Base-by-base conservation (phyloP, 2,797 vertebrate genomes). In the Melopsittacus undulatus region DNA sequence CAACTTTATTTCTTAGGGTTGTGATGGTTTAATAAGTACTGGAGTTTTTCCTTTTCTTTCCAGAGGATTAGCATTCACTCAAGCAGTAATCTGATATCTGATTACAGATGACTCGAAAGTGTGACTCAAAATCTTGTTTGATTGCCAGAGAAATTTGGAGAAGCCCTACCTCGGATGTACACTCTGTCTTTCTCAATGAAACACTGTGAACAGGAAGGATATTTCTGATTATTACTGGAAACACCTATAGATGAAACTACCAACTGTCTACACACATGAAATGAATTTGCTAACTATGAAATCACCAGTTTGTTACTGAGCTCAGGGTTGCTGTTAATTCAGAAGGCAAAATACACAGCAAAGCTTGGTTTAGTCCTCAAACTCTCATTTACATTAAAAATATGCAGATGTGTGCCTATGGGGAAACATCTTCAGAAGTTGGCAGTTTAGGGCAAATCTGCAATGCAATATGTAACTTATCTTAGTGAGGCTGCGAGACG, bases 201-300 rank as follows among this genome's bases (percentile, higher is more conserved):
- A 30, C 46, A 3, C 43, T 63, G 67, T 11, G 20, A 79, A 84
- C 32, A 45, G 62, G 54, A 59, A 82, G n/a, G 18, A 8, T 81
- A 64, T 62, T 89, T 87, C 70, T 90, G 72, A 87, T 95, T 94
- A 67, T 77, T 57, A 74, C 3, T 89, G 81, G 86, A 83, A 76
- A 67, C 70, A 40, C 10, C 14, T 20, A 29, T 24, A 76, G 83
- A 67, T 89, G 74, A 82, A 93, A 93, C 92, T 87, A 32, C 70
- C 51, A 32, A 83, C 76, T 69, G 73, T 87, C 91, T 86, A 8
- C 63, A 61, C 64, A 32, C 3, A 5, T 4, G 51, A 63, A 43
- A 11, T 12, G 23, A 89, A 87, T 74, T 80, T 6, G 8, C 70
- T 76, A 59, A 20, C 46, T 61, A 79, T 32, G 54, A 84, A 94